phyloP scores from a whole-genome alignment of 1,140 invertebrate genomes.

The Caenorhabditis briggsae region DNA sequence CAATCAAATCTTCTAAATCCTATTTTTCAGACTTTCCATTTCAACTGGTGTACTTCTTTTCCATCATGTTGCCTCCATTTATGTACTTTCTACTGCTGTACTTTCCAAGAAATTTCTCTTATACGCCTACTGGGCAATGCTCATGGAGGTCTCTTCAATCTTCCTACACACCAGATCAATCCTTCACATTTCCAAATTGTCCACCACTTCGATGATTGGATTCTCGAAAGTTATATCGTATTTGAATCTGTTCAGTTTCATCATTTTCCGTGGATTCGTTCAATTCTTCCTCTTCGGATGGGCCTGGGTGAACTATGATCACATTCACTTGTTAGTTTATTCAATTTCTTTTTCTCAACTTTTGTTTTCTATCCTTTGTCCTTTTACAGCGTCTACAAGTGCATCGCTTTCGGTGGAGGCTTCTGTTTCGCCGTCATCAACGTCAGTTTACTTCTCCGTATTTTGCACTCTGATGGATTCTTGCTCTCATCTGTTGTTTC shows the following conservation, averaged over 20 bases:
- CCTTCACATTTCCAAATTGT: conserved; percentile 57
- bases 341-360: neutral
- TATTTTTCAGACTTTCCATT: conserved; percentile 51
- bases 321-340: conserved; percentile 59
- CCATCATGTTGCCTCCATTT: conserved; percentile 63
- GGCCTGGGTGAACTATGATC: conserved; percentile 61
- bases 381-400: conserved; percentile 56
- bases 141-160: conserved; percentile 64
- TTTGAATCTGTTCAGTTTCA: conserved; percentile 51
- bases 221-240: conserved; percentile 40
- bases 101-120: conserved; percentile 62
- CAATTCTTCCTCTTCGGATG: conserved; percentile 61
- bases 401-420: conserved; percentile 61
- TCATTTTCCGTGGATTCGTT: conserved; percentile 63
- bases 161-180: conserved; percentile 64
- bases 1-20: neutral
- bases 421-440: conserved; percentile 63
- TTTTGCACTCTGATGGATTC: conserved; percentile 58
- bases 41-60: conserved; percentile 59
- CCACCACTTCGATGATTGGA: conserved; percentile 58
- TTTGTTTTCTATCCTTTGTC: neutral
- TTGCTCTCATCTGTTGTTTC: conserved; percentile 28
- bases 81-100: conserved; percentile 60
- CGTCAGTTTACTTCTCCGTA: conserved; percentile 52
- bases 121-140: conserved; percentile 65